Evolutionary conservation across 2,797 vertebrate genomes (phyloP).

Genomic region (Momotus momota): DNA sequence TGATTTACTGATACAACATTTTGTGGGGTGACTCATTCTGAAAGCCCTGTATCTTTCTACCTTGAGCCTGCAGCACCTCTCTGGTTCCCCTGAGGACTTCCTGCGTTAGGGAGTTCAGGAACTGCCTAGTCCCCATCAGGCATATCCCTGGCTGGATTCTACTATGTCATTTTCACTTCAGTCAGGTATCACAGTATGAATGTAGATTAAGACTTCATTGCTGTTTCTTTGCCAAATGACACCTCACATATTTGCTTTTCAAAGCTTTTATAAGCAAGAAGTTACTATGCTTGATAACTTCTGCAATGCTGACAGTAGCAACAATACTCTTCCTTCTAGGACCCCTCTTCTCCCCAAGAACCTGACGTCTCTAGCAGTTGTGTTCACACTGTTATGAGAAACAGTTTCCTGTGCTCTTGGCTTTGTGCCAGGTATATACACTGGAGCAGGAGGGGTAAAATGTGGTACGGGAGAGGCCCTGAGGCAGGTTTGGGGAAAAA

Average conservation of each 20-base stretch:
- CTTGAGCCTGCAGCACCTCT: neutral
- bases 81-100: fast-evolving
- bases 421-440: too few relatives aligned
- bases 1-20: neutral
- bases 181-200: too few relatives aligned
- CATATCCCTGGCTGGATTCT: neutral
- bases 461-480: neutral
- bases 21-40: neutral
- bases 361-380: too few relatives aligned
- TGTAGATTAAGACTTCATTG: neutral
- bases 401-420: neutral
- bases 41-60: neutral
- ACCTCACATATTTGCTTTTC: neutral
- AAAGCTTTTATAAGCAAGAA: fast-evolving
- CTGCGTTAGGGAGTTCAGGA: neutral
- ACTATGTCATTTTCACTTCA: neutral
- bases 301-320: neutral
- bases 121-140: fast-evolving
- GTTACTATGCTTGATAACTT: neutral
- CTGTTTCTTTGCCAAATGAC: neutral
- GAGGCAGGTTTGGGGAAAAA: neutral
- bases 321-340: too few relatives aligned
- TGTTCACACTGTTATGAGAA: neutral
- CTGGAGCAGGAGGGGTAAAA: neutral
- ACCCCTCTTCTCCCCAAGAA: neutral